Evolutionary conservation across 2,888 invertebrate genomes (phyloP), one percentile per base, ranked within the genome.

Genomic region (Conchocele bisecta): DNA sequence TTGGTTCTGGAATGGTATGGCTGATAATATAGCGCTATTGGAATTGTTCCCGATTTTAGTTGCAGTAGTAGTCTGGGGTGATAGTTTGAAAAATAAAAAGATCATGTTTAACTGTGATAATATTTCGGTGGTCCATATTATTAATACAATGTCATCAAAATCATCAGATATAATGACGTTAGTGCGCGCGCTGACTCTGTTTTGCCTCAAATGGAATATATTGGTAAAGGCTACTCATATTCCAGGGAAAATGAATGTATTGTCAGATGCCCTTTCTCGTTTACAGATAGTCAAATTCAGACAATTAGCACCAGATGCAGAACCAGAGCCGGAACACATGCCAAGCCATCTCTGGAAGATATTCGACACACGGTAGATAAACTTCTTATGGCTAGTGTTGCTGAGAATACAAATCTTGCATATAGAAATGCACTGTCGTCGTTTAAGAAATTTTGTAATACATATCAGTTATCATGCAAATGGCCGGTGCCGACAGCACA

Each of bases 191-290:
- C 37, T 73, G 5, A 54, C 67, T 2, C 26, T 72, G 17, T 17
- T 29, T n/a, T 54, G 46, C 54, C 31, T 65, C 9, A 7, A 53
- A n/a, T 13, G 11, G 0, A 73, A 73, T 37, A 57, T 68, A 20
- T 15, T 33, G 5, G 20, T 68, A 31, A 63, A 31, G 28, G 57
- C 63, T 13, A 35, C 39, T 28, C 58, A 73, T 61, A 37, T 68
- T 1, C 53, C 46, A 7, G 46, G 58, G 37, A 37, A 17, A 42
- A 2, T 22, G n/a, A 73, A 73, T 39, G n/a, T 3, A 31, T 48
- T 73, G 5, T 44, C 58, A 22, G 67, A 67, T 31, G 29, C 17
- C 41, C 20, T 73, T 29, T 68, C 66, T 48, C 67, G 63, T 35
- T 61, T 48, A 0, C 66, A 59, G 29, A 31, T 59, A 33, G 9